Base-by-base conservation (phyloP, 2,888 invertebrate genomes). In the Mongoloraphidia duomilia region DNA sequence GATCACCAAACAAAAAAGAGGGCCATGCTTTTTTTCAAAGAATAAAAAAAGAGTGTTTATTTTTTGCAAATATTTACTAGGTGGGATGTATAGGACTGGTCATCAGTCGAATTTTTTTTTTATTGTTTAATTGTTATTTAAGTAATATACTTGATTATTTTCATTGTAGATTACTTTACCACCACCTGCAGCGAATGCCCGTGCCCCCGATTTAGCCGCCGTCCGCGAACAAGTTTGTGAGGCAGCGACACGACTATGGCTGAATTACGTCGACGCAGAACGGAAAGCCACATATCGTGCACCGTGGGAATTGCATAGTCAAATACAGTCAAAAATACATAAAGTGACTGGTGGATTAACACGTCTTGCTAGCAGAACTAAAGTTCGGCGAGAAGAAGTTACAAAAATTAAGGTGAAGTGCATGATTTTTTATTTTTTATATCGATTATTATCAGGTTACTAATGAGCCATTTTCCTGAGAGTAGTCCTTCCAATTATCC, bases 241-340 rank as follows among this genome's bases (percentile, higher is more conserved):
- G 58, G 71, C 81, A 44, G 91, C 95, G 1, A 83, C 85, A 13
- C 85, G 84, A 57, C 71, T 93, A 34, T 96, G 96, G 96, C 75
- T 87, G 49, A 84, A 80, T 61, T 96, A 93, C 63, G 84, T 95
- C 6, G 93, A 94, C 56, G 78, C 83, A 2, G 95, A 96, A 63
- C 74, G 88, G 54, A 93, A 91, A 71, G 87, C 90, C 34, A 73
- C 77, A 0, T 79, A 82, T 59, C 78, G 89, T 55, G 85, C 88
- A 9, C 87, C 92, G 0, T 93, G 92, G 85, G 93, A 93, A 66
- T 73, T 94, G 13, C 94, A 94, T 64, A 90, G 91, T 64, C 95
- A 96, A 65, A 89, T 96, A 47, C 94, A 95, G 64, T 92, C 92
- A 61, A 95, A 94, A 74, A 90, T 96, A 55, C 94, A 95, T 65